phyloP scores from a whole-genome alignment of 2,113 vertebrate species.

The Aphelocoma coerulescens region DNA sequence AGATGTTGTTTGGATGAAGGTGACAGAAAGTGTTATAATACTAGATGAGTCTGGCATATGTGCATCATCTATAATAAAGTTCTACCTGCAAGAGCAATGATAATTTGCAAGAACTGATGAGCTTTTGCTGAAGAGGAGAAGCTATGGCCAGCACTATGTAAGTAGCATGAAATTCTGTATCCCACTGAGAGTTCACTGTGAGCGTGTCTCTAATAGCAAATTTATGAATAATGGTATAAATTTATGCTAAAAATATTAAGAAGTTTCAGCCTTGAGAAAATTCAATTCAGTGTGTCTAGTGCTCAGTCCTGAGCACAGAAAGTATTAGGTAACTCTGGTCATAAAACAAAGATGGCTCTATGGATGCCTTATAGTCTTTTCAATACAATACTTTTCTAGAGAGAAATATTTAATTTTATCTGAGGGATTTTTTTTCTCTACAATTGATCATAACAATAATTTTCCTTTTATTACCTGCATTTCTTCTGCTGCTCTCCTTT shows the following conservation, averaged over 20 bases:
- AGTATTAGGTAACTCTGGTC: background rate
- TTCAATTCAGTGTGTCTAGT: background rate
- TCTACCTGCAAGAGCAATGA: constrained; percentile 39
- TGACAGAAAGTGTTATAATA: constrained; percentile 51
- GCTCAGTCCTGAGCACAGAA: background rate
- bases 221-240: background rate
- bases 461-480: background rate
- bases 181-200: background rate
- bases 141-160: background rate
- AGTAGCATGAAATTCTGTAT: constrained; percentile 14
- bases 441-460: background rate
- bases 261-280: background rate
- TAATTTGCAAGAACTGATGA: constrained; percentile 48
- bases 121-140: constrained; percentile 2
- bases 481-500: background rate
- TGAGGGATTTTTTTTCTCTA: fast-evolving
- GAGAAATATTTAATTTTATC: background rate
- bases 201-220: background rate
- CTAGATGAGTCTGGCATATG: constrained; percentile 56
- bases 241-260: background rate
- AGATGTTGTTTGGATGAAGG: constrained; percentile 61
- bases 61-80: constrained; percentile 50
- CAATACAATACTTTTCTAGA: background rate
- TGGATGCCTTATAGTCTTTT: background rate
- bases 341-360: background rate